Conservation (phyloP, 2,113 vertebrate genomes). For the Clarias batrachus region DNA sequence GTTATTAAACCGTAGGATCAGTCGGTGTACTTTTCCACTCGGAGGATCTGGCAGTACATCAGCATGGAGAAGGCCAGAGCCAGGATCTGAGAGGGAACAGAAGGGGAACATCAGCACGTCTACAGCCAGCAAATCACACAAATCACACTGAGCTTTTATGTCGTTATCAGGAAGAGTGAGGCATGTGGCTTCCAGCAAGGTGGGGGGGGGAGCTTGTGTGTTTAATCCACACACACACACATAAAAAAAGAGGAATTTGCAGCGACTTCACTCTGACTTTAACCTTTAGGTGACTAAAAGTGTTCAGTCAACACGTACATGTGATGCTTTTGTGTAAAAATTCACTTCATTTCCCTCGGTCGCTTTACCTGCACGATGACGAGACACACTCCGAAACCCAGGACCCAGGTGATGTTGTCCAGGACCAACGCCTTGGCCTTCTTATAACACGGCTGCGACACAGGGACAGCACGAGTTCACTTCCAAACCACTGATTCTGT, state of each 20-base stretch:
- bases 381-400: conserved; percentile 79
- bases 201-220: background rate
- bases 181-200: background rate
- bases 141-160: too few relatives aligned
- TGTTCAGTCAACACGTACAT: too few relatives aligned
- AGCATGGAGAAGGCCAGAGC: conserved; percentile 80
- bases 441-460: conserved; percentile 76
- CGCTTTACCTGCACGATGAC: conserved; percentile 77
- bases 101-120: background rate
- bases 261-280: background rate
- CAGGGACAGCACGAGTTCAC: conserved; percentile 13
- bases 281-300: too few relatives aligned
- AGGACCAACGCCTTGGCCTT: conserved; percentile 78
- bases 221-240: background rate
- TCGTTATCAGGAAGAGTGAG: background rate
- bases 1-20: conserved; percentile 52
- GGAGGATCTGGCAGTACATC: conserved; percentile 82
- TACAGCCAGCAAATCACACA: background rate
- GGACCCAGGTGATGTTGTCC: conserved; percentile 76
- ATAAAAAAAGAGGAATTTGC: too few relatives aligned
- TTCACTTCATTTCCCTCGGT: too few relatives aligned
- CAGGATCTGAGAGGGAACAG: conserved; percentile 66
- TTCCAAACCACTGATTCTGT: background rate
- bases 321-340: too few relatives aligned
- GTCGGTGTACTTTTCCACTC: conserved; percentile 75